Conservation (phyloP, 1,140 invertebrate genomes). For the Drosophila bifasciata region DNA sequence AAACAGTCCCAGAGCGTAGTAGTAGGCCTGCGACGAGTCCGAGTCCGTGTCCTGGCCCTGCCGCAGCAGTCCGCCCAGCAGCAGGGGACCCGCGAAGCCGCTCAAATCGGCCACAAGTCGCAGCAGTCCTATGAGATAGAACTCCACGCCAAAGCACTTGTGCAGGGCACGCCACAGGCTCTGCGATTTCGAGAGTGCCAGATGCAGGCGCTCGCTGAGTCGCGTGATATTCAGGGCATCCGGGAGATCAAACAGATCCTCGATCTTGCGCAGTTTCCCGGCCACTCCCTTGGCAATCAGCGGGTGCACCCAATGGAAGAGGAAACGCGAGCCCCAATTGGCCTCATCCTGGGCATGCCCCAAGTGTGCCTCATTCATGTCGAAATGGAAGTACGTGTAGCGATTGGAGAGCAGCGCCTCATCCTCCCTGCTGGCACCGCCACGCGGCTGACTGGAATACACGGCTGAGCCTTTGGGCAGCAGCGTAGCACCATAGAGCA, state of each 20-base stretch:
- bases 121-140: conserved; percentile 94
- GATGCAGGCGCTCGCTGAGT: conserved; percentile 68
- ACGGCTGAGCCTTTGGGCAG: conserved; percentile 85
- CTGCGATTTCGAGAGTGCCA: conserved; percentile 58
- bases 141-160: conserved; percentile 92
- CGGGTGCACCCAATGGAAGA: conserved; percentile 95
- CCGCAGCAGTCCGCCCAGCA: conserved; percentile 86
- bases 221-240: conserved; percentile 69
- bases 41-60: conserved; percentile 22
- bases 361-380: conserved; percentile 87
- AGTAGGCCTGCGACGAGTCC: conserved; percentile 87
- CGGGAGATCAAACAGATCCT: conserved; percentile 95
- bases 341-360: conserved; percentile 92
- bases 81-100: conserved; percentile 94
- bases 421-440: conserved; percentile 81
- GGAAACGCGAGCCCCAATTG: conserved; percentile 89
- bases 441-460: conserved; percentile 10
- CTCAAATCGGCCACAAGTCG: conserved; percentile 93
- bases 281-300: conserved; percentile 92
- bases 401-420: conserved; percentile 85
- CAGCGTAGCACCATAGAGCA: conserved; percentile 87
- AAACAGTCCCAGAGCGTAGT: conserved; percentile 91
- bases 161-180: conserved; percentile 91
- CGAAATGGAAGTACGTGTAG: conserved; percentile 82
- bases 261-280: conserved; percentile 89